Conservation (phyloP, 1,140 invertebrate species). For the Zaprionus davidi region DNA sequence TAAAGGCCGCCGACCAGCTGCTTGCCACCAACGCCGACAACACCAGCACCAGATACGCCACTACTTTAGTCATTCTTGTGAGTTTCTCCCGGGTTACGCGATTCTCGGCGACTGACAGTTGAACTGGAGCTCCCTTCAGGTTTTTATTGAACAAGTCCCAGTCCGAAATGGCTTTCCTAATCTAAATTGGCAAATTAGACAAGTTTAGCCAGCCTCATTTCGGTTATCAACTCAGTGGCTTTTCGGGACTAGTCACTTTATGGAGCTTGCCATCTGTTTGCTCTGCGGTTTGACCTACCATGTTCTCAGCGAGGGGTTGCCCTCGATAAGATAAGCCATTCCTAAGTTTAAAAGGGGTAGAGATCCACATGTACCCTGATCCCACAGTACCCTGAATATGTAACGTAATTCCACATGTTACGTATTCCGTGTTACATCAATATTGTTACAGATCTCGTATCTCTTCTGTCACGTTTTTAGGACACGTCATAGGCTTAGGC, state of each 20-base stretch:
- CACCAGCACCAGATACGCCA: conserved; percentile 2
- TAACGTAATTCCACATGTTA: neutral
- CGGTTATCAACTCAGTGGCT: conserved; percentile 16
- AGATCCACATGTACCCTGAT: neutral
- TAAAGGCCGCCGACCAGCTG: conserved; percentile 21
- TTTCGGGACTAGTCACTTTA: conserved; percentile 31
- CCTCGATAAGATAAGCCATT: neutral
- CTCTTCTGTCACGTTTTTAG: neutral
- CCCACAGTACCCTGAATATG: neutral
- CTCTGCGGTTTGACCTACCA: conserved; percentile 10
- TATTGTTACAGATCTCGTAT: neutral
- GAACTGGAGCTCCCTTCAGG: neutral
- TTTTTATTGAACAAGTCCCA: conserved; percentile 30
- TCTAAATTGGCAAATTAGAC: conserved; percentile 31
- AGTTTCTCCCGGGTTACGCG: conserved; percentile 1
- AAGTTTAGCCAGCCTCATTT: conserved; percentile 22
- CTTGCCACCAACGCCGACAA: conserved; percentile 10
- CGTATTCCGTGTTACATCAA: conserved; percentile 1
- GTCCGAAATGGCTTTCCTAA: conserved; percentile 6
- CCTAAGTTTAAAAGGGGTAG: neutral
- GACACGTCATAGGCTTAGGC: neutral
- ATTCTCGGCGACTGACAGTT: conserved; percentile 9
- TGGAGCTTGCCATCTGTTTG: conserved; percentile 5
- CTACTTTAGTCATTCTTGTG: conserved; percentile 23
- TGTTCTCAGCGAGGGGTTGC: neutral